Evolutionary conservation across 2,888 invertebrate species (phyloP), one percentile per base, ranked within the genome.

Genomic region (Quadroppia sp.): DNA sequence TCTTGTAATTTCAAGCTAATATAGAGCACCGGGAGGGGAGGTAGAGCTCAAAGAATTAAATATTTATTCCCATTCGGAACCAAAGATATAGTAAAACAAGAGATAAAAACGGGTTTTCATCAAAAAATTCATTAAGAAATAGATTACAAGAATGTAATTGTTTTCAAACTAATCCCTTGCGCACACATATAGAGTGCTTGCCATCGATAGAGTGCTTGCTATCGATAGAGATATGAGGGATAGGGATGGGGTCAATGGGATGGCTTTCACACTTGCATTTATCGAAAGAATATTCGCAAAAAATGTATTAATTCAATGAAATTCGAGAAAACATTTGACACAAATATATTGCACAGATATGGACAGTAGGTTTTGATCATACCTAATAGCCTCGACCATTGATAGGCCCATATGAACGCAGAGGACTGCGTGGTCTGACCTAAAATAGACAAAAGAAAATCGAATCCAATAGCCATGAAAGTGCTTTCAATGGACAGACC

Each of bases 361-460:
- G 36, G 36, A 36, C 36, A 36, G 36, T 50, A 4, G 30, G 23
- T 28, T 28, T 15, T 28, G 15, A 15, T 86, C 89, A 87, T 85
- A 95, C 91, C 93, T 94, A 82, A 96, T 96, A 77, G 94, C 94
- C 82, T 94, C 93, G 75, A 96, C 94, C 94, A 96, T 94, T 36
- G 94, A 92, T 71, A 96, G 86, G 59, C 95, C 95, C 95, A 95
- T 95, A 82, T 94, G 92, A 28, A 96, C 92, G 83, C 91, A 92
- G 53, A 95, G 88, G 30, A 93, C 91, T 69, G 94, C 80, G 53
- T 75, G 30, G 69, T 74, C 74, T 32, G 70, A 56, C 45, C 36
- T 36, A 9, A 7, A 9, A 36, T 36, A n/a, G 36, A 36, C 6
- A 36, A 36, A 7, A 36, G 25, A 53, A 53, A 23, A 7, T 7